Percentiles rank a stretch among this genome's conserved stretches.
These are phyloP conservation scores for Chelonoidis abingdonii DNA, from an alignment of 2,113 vertebrate species.

Conservation along the genomic window DNA sequence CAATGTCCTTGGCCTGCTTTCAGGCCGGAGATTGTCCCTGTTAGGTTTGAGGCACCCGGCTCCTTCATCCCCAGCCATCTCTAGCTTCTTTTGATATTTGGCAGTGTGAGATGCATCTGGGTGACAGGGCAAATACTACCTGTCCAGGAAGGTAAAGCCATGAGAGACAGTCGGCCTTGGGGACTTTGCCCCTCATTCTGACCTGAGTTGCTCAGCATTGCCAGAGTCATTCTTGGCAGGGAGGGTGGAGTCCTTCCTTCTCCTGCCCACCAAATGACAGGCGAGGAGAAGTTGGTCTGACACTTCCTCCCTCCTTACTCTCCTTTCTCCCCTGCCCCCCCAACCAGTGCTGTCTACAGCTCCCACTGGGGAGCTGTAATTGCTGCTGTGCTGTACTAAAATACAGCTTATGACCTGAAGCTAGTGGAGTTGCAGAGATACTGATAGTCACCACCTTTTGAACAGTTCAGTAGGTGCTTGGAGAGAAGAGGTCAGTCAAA, in stretches of 20 bases:
- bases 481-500: background rate
- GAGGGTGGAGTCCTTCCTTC: background rate
- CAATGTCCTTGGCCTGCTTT: background rate
- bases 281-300: background rate
- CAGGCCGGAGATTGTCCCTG: background rate
- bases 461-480: background rate
- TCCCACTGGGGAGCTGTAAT: background rate
- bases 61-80: background rate
- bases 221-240: background rate
- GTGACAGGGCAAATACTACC: background rate
- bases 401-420: background rate
- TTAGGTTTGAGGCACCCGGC: background rate
- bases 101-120: accelerated
- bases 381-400: background rate
- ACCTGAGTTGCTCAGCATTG: background rate
- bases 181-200: background rate
- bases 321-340: accelerated
- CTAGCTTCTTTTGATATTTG: background rate
- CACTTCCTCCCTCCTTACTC: background rate
- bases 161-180: background rate
- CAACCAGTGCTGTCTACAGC: background rate
- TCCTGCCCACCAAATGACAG: background rate
- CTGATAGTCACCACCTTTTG: background rate
- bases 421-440: background rate
- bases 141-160: background rate